phyloP scores from a whole-genome alignment of 1,140 invertebrate genomes.

The Marisa cornuarietis region DNA sequence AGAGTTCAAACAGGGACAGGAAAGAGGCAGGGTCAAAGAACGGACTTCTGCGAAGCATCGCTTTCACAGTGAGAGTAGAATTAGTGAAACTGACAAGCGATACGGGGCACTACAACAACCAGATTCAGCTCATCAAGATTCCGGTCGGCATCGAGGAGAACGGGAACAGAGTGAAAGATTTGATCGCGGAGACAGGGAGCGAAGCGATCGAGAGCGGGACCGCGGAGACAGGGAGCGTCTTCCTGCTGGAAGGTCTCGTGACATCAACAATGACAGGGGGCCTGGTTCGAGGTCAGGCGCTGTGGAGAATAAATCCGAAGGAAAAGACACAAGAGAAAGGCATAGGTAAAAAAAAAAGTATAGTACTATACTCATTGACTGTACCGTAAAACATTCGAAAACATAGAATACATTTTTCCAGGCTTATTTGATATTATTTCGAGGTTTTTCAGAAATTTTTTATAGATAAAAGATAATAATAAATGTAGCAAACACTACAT shows the following conservation, averaged over 20 bases:
- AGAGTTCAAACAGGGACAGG: constrained; percentile 27
- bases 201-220: constrained; percentile 14
- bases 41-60: constrained; percentile 42
- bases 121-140: neutral
- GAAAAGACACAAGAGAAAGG: constrained; percentile 16
- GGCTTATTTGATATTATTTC: no score
- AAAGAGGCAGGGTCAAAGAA: constrained; percentile 46
- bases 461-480: no score
- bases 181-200: constrained; percentile 7
- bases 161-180: constrained; percentile 11
- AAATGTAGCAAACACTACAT: no score
- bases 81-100: constrained; percentile 46
- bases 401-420: no score
- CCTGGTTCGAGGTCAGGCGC: constrained; percentile 3
- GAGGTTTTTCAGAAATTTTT: no score
- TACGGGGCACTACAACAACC: constrained; percentile 32
- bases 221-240: constrained; percentile 17
- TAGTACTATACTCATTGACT: no score
- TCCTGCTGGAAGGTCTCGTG: constrained; percentile 4
- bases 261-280: neutral
- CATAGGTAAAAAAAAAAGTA: neutral
- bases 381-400: no score
- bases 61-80: constrained; percentile 47
- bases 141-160: constrained; percentile 14
- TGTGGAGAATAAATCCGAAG: neutral